Evolutionary conservation across 2,797 vertebrate genomes (phyloP).

Genomic region (Tarsius wallacei): DNA sequence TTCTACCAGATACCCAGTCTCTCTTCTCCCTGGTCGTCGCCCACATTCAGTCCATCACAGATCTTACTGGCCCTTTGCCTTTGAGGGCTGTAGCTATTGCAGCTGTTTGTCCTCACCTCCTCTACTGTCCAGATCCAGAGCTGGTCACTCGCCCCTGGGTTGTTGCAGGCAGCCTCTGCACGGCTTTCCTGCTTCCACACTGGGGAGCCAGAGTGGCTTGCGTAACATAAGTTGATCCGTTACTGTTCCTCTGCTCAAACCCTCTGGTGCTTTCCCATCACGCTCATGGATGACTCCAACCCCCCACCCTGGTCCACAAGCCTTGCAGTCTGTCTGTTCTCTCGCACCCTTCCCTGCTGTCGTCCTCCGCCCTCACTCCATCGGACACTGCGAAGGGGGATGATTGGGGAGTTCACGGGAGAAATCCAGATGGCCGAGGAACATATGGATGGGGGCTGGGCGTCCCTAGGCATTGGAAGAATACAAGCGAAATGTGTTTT

Average conservation of each 20-base stretch:
- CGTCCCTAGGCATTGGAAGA: not conserved
- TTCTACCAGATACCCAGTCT: not conserved
- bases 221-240: accelerated
- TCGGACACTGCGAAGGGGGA: not conserved
- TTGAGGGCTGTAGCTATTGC: too few species aligned
- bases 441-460: not conserved
- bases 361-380: not conserved
- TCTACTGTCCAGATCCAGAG: not conserved
- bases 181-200: not conserved
- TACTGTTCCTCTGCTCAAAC: not conserved
- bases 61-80: not conserved
- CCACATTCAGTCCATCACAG: not conserved
- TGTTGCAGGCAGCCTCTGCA: not conserved
- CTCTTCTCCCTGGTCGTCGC: too few species aligned
- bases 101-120: not conserved
- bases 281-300: accelerated
- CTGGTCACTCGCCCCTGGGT: not conserved
- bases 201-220: not conserved
- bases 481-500: not conserved
- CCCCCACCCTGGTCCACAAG: too few species aligned
- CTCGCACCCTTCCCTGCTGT: too few species aligned
- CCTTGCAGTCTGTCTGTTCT: not conserved
- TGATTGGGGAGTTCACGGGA: not conserved
- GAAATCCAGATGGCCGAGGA: not conserved
- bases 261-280: not conserved